Conservation (phyloP, 2,888 invertebrate genomes). For the Mythimna loreyi region DNA sequence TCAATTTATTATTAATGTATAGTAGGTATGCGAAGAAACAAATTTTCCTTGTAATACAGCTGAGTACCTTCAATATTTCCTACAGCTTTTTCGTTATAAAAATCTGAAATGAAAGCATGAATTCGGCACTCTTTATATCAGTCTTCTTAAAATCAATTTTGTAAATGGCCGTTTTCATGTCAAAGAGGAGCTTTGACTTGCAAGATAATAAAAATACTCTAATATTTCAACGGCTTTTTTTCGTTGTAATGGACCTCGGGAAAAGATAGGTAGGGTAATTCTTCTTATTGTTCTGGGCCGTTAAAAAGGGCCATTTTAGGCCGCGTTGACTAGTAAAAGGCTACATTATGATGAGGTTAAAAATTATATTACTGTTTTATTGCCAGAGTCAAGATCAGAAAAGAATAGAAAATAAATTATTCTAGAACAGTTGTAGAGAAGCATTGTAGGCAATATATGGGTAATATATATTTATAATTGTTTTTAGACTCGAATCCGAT, state of each 20-base stretch:
- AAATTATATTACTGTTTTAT: neutral
- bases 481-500: neutral
- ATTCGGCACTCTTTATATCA: constrained; percentile 21
- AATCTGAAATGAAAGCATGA: constrained; percentile 35
- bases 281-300: constrained; percentile 32
- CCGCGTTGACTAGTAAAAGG: constrained; percentile 25
- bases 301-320: constrained; percentile 19
- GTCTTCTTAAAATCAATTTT: constrained; percentile 52
- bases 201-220: constrained; percentile 42
- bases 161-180: constrained; percentile 45
- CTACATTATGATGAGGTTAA: neutral
- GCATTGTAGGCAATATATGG: too few species aligned
- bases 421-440: too few species aligned
- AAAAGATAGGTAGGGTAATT: constrained; percentile 40
- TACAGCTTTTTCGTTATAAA: constrained; percentile 4
- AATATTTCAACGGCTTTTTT: constrained; percentile 32
- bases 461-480: too few species aligned
- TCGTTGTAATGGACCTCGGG: constrained; percentile 17
- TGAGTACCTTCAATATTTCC: constrained; percentile 31
- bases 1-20: too few species aligned
- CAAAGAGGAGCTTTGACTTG: constrained; percentile 34
- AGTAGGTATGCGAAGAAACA: constrained; percentile 1
- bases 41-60: constrained; percentile 13
- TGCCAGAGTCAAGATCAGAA: neutral
- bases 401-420: too few species aligned